Conservation (phyloP, 1,140 invertebrate genomes). For the Proctacanthus coquilletti region DNA sequence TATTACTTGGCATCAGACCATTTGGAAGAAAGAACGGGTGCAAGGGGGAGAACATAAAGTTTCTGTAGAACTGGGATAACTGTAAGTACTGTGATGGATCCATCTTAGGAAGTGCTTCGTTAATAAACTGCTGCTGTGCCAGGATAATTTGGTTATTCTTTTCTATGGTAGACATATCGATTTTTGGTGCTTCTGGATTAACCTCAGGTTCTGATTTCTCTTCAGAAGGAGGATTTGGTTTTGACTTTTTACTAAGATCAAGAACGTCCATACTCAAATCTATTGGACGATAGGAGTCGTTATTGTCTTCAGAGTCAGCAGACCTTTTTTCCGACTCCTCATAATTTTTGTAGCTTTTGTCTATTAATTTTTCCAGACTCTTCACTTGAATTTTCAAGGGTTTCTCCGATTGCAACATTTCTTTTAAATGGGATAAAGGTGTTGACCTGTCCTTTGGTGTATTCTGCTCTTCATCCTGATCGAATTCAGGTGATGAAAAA, state of each 20-base stretch:
- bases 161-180: slow-evolving; percentile 20
- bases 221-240: slow-evolving; percentile 8
- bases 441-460: slow-evolving; percentile 23
- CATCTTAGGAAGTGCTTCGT: slow-evolving; percentile 35
- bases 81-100: slow-evolving; percentile 38
- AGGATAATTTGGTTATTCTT: slow-evolving; percentile 36
- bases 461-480: slow-evolving; percentile 21
- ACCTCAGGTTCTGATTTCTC: neutral
- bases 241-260: slow-evolving; percentile 67
- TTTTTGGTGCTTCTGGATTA: slow-evolving; percentile 2
- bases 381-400: slow-evolving; percentile 42
- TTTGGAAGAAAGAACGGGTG: slow-evolving; percentile 40
- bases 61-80: slow-evolving; percentile 36
- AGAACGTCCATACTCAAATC: slow-evolving; percentile 68
- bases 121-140: slow-evolving; percentile 42
- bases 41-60: slow-evolving; percentile 30
- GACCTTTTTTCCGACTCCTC: slow-evolving; percentile 16
- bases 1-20: slow-evolving; percentile 39
- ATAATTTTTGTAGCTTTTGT: slow-evolving; percentile 26
- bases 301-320: slow-evolving; percentile 19
- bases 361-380: slow-evolving; percentile 40
- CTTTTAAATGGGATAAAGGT: slow-evolving; percentile 33
- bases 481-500: slow-evolving; percentile 10
- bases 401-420: slow-evolving; percentile 21
- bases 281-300: slow-evolving; percentile 36